Evolutionary conservation across 2,888 invertebrate genomes (phyloP).

Genomic region (Eledona agricola): DNA sequence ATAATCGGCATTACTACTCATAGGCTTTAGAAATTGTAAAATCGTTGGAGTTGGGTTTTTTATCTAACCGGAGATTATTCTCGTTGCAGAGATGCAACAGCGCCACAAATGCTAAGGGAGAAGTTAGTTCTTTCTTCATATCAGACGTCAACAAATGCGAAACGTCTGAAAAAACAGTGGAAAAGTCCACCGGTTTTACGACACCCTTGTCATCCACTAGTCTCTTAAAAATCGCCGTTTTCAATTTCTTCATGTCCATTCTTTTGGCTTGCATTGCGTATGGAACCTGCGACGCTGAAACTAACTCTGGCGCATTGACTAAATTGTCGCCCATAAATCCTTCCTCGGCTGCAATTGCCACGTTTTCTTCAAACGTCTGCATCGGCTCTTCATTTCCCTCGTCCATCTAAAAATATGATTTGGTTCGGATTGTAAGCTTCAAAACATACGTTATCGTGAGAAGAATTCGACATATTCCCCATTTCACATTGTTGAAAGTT

Average conservation of each 20-base stretch:
- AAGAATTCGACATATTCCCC: constrained; percentile 64
- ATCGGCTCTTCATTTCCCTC: constrained; percentile 56
- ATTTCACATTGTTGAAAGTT: constrained; percentile 40
- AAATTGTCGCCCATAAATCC: constrained; percentile 65
- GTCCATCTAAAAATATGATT: constrained; percentile 10
- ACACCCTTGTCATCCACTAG: constrained; percentile 42
- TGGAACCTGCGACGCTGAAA: constrained; percentile 76
- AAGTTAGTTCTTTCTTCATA: constrained; percentile 78
- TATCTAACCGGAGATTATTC: constrained; percentile 64
- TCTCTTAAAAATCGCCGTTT: constrained; percentile 77
- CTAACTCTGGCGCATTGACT: constrained; percentile 73
- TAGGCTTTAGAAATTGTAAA: too few relatives aligned
- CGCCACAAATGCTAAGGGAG: constrained; percentile 81
- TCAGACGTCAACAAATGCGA: constrained; percentile 68
- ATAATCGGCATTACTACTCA: too few relatives aligned
- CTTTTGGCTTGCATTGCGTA: constrained; percentile 87
- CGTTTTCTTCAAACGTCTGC: constrained; percentile 51
- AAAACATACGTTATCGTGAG: constrained; percentile 38
- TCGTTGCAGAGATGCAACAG: constrained; percentile 88
- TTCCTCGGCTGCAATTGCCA: constrained; percentile 43
- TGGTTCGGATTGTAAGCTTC: constrained; percentile 3
- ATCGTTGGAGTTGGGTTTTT: not conserved
- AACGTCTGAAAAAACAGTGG: constrained; percentile 66
- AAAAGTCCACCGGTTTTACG: constrained; percentile 62
- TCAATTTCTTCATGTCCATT: constrained; percentile 85